Conservation (phyloP, 2,113 vertebrate species). For the Tiliqua scincoides region DNA sequence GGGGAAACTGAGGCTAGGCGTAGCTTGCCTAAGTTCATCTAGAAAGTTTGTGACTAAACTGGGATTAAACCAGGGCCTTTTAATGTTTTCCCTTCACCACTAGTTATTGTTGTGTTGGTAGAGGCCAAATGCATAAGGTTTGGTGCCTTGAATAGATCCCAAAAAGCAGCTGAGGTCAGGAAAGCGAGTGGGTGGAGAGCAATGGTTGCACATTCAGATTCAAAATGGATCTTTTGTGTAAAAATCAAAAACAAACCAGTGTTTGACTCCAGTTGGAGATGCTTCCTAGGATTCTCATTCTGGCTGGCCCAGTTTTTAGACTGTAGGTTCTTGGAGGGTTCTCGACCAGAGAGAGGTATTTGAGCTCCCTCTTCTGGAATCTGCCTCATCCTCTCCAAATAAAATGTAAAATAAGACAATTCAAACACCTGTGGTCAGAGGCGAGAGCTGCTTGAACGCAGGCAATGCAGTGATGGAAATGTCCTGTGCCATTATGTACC, state of each 20-base stretch:
- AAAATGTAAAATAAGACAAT: neutral
- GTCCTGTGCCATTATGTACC: too few species aligned
- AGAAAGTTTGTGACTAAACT: neutral
- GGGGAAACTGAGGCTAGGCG: neutral
- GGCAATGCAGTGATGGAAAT: neutral
- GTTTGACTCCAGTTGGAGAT: neutral
- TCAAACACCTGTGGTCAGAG: neutral
- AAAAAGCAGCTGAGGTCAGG: too few species aligned
- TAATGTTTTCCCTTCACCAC: neutral
- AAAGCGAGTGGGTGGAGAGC: neutral
- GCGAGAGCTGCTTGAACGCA: neutral
- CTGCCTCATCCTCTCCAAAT: neutral
- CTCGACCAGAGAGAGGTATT: neutral
- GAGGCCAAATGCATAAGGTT: neutral
- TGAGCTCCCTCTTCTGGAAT: slow-evolving; percentile 57
- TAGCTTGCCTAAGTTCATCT: neutral
- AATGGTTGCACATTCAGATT: too few species aligned
- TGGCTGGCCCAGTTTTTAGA: neutral
- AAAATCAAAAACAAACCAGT: too few species aligned
- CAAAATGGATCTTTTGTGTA: too few species aligned
- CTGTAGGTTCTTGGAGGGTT: slow-evolving; percentile 16
- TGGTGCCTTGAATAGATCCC: neutral
- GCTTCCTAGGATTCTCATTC: neutral
- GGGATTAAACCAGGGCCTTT: neutral
- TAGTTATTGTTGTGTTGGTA: neutral